Base-by-base conservation (phyloP, 2,888 invertebrate genomes). In the Notocelia uddmanniana region DNA sequence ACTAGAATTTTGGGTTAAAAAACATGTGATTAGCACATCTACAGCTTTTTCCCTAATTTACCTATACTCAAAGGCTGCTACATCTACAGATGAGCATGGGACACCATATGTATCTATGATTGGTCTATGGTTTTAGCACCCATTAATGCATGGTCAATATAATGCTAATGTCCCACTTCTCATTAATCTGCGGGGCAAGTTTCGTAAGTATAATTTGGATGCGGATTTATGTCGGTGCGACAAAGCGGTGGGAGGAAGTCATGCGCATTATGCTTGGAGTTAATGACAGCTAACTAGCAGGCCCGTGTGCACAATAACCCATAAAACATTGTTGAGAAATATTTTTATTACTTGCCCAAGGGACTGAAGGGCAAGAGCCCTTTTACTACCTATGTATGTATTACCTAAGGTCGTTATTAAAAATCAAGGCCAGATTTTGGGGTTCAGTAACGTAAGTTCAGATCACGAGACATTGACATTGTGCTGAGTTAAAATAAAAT, bases 211-310 rank as follows among this genome's bases (percentile, higher is more conserved):
- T 57, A 72, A 68, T 68, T 57, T 57, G 68, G 67, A 21, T 50
- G 34, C 60, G 31, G 55, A 55, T 71, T 69, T 66, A 72, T 72
- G 60, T 37, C 48, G 45, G 55, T 50, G 67, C 62, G 72, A 72
- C 72, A 72, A 72, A 72, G 72, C 72, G 10, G 72, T 57, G 67
- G 68, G 72, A 72, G 72, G 72, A 72, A 71, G 67, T 59, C 18
- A 68, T 72, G 55, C 55, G 55, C 72, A 72, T 72, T 72, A 72
- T 26, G 67, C 60, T 55, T 60, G 31, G 37, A 67, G 37, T 57
- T 72, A 72, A 72, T 72, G 72, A 57, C 72, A 55, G 60, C 48
- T 72, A 72, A 72, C 67, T 68, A 72, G 55, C 72, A 72, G 67
- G 54, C 63, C 26, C 66, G 37, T 67, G 59, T 41, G 54, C 37